phyloP scores from a whole-genome alignment of 1,140 invertebrate genomes.

The Periplaneta americana region DNA sequence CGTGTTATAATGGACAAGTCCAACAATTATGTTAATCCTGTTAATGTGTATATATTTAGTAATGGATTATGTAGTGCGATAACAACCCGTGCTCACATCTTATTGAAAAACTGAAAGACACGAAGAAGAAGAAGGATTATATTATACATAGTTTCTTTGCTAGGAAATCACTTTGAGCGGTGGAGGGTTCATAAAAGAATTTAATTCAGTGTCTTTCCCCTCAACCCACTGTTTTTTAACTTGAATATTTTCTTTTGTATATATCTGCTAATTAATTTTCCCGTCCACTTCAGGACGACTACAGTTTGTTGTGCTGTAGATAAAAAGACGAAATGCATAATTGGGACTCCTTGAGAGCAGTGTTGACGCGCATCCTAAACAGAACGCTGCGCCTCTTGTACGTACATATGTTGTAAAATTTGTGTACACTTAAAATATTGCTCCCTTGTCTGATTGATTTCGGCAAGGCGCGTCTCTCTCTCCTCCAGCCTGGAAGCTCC shows the following conservation, averaged over 20 bases:
- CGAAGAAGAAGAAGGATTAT: background rate
- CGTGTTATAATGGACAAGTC: background rate
- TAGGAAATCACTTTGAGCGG: constrained; percentile 3
- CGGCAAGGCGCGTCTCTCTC: background rate
- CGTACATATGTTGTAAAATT: constrained; percentile 12
- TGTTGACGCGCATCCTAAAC: background rate
- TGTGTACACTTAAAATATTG: constrained; percentile 10
- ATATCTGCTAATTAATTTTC: constrained; percentile 2
- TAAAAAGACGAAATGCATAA: background rate
- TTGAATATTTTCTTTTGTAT: background rate
- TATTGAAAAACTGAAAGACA: background rate
- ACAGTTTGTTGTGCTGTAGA: constrained; percentile 9
- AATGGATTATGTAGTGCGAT: constrained; percentile 1
- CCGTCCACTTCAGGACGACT: constrained; percentile 1
- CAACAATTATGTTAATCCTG: constrained; percentile 2
- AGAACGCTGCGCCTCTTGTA: background rate
- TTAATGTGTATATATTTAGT: constrained; percentile 10
- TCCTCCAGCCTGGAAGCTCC: too few species aligned
- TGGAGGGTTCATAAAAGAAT: constrained; percentile 11
- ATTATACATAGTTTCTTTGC: constrained; percentile 1
- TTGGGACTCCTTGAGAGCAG: background rate
- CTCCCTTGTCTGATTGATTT: background rate
- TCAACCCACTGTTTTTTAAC: constrained; percentile 9
- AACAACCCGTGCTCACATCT: background rate
- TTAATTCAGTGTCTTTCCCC: background rate